phyloP scores from a whole-genome alignment of 2,888 invertebrate species.

The Coelogynopora nodosa region DNA sequence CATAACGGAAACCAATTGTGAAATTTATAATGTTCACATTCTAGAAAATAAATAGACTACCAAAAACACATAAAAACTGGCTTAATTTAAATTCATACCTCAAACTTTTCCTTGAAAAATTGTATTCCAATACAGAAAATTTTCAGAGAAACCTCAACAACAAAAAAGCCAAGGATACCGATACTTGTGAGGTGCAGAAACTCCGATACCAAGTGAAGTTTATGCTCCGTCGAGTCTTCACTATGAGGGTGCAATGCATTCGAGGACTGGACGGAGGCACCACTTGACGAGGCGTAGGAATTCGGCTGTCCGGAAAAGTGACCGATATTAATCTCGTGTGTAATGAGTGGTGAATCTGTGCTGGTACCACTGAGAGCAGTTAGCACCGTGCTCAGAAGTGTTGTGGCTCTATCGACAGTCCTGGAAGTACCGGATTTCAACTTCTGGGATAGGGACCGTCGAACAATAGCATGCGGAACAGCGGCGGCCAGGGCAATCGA shows the following conservation, averaged over 20 bases:
- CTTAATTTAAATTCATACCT: too few relatives aligned
- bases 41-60: too few relatives aligned
- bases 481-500: background rate
- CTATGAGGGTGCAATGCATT: background rate
- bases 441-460: background rate
- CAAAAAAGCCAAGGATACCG: conserved; percentile 45
- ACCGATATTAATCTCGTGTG: too few relatives aligned
- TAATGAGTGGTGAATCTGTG: too few relatives aligned
- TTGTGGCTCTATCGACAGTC: background rate
- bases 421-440: background rate
- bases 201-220: conserved; percentile 38
- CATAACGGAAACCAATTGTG: too few relatives aligned
- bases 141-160: conserved; percentile 43
- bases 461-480: background rate
- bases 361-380: background rate
- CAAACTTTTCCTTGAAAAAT: conserved; percentile 45
- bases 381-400: background rate
- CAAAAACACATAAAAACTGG: too few relatives aligned
- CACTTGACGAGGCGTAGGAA: background rate
- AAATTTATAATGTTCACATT: too few relatives aligned
- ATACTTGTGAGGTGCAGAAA: conserved; percentile 43
- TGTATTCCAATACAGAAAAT: conserved; percentile 44
- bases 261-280: background rate
- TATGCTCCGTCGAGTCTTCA: conserved; percentile 31
- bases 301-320: background rate